Conservation (phyloP, 2,888 invertebrate species). For the Microdon myrmicae region DNA sequence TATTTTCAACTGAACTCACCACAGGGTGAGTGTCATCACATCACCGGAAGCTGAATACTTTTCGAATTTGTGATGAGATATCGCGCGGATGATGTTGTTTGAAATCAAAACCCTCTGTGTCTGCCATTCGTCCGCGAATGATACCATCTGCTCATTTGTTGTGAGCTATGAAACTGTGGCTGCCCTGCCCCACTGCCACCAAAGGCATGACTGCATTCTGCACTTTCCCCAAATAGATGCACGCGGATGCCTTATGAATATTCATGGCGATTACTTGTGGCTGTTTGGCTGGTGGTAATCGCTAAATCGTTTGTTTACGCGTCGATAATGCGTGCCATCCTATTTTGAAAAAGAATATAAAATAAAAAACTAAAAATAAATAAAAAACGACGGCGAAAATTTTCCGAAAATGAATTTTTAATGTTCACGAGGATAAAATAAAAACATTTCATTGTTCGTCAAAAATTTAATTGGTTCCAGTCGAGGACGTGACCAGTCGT, state of each 20-base stretch:
- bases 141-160: conserved; percentile 1
- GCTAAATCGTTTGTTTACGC: conserved; percentile 47
- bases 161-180: conserved; percentile 34
- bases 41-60: too few species aligned
- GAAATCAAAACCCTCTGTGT: too few species aligned
- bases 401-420: conserved; percentile 45
- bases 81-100: conserved; percentile 18
- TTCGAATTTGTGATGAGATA: conserved; percentile 24
- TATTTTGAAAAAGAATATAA: conserved; percentile 9
- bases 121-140: conserved; percentile 18
- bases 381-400: conserved; percentile 2
- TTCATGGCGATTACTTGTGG: conserved; percentile 34
- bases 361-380: conserved; percentile 5
- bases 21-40: too few species aligned
- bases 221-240: conserved; percentile 37
- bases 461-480: too few species aligned
- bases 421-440: conserved; percentile 26
- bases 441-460: conserved; percentile 8
- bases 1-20: too few species aligned
- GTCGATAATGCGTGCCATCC: conserved; percentile 41
- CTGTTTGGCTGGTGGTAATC: conserved; percentile 31
- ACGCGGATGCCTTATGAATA: conserved; percentile 39
- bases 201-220: conserved; percentile 1
- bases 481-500: too few species aligned
- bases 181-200: too few species aligned